These are phyloP conservation scores for Corythornis leucogaster DNA, from an alignment of 2,797 vertebrate genomes.

Conservation along the genomic window DNA sequence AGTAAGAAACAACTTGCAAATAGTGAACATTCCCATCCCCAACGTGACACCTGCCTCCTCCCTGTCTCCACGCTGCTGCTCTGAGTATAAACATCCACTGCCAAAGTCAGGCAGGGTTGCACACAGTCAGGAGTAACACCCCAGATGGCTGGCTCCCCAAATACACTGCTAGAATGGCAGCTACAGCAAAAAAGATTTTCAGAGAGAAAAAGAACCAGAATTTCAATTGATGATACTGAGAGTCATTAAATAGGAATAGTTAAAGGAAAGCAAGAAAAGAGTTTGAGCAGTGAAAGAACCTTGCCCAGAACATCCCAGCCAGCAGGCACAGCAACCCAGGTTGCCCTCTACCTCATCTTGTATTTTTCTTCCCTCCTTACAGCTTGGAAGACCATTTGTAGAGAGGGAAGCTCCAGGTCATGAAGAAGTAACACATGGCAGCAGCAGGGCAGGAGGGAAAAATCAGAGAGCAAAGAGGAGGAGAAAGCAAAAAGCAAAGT, in stretches of 20 bases:
- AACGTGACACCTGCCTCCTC: background rate
- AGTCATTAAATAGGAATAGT: background rate
- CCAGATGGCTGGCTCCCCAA: background rate
- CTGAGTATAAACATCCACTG: background rate
- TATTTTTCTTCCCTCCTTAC: background rate
- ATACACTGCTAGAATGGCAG: background rate
- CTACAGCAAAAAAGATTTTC: background rate
- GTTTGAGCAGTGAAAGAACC: background rate
- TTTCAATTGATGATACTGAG: background rate
- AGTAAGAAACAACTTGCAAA: background rate
- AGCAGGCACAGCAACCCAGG: background rate
- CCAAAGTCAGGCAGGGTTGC: background rate
- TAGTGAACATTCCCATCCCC: background rate
- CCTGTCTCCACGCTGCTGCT: background rate
- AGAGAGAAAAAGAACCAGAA: background rate
- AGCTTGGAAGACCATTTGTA: background rate
- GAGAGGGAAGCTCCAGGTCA: background rate
- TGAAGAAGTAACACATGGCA: background rate
- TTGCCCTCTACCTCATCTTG: background rate
- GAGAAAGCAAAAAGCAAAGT: background rate
- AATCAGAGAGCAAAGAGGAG: background rate
- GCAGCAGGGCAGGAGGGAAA: background rate
- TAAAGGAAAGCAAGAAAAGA: background rate
- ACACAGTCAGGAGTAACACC: background rate
- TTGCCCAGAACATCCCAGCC: background rate